Percentiles rank a stretch among this genome's conserved stretches.
phyloP scores from a whole-genome alignment of 2,113 vertebrate species.

The Xiphophorus maculatus region DNA sequence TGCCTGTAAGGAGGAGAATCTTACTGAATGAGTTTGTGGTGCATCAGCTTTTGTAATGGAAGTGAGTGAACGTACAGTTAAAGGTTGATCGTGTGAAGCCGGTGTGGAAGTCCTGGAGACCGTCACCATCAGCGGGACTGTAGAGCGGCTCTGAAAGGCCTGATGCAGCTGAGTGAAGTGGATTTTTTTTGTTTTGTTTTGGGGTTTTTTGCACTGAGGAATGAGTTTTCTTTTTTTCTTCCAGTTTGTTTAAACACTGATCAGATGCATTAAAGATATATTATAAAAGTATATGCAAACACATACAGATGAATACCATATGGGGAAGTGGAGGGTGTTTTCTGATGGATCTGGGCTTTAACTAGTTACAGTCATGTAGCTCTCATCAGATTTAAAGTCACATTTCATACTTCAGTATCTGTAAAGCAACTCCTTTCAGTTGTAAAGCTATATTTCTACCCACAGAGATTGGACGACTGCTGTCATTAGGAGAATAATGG shows the following conservation, averaged over 20 bases:
- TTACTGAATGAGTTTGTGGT: conserved; percentile 81
- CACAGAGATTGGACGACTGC: conserved; percentile 7
- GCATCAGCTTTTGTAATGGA: conserved; percentile 60
- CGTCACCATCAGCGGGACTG: conserved; percentile 48
- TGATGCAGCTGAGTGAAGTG: conserved; percentile 50
- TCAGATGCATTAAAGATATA: conserved; percentile 20
- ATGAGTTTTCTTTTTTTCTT: conserved; percentile 25
- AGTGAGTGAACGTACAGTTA: conserved; percentile 57
- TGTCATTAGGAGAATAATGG: not conserved
- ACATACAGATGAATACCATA: conserved; percentile 1
- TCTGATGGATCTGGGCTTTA: conserved; percentile 15
- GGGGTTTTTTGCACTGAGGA: conserved; percentile 41
- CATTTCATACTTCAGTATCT: not conserved
- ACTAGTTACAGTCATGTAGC: conserved; percentile 28
- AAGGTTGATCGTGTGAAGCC: conserved; percentile 30
- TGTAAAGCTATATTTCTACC: conserved; percentile 15
- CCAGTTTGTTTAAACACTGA: conserved; percentile 55
- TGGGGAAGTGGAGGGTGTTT: not conserved
- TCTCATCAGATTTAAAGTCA: conserved; percentile 19
- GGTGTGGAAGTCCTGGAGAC: conserved; percentile 55
- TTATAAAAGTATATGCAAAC: conserved; percentile 11
- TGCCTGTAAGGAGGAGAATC: conserved; percentile 86
- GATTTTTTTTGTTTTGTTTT: conserved; percentile 14
- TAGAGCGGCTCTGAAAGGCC: conserved; percentile 60
- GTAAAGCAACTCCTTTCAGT: conserved; percentile 14